Evolutionary conservation across 53 echinoderm and acorn worm species (phyloP), one percentile per base, ranked within the genome.

Genomic region (Actinopyga echinites): DNA sequence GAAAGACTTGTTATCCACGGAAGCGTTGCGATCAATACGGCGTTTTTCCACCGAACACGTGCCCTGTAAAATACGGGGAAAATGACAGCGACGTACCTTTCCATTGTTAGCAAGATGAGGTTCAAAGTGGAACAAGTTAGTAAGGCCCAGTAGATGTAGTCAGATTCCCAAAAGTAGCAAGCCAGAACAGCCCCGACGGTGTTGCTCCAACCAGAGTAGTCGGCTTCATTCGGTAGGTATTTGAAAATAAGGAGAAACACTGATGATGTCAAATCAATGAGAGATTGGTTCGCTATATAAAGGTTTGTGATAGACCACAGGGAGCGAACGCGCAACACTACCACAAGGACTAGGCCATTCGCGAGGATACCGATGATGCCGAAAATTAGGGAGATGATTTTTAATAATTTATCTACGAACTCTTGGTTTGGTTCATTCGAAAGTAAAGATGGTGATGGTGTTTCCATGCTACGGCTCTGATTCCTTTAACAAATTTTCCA

Each of bases 11-110:
- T 53, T 12, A 86, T 64, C 86, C 86, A 86, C 10, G 79, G 64
- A 15, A 43, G 24, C 2, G 71, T 44, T 20, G 86, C 77, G 13
- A 63, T 40, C 22, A 33, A 9, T 59, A 64, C 21, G 21, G 64
- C 78, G 5, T 21, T 45, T 3, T 56, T 63, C 49, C 86, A 79
- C 20, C 33, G 5, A 8, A 56, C 71, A 22, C 56, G 69, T 12
- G 31, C 30, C 31, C 84, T 54, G 26, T 86, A 86, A 30, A 52
- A 34, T 24, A 79, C 30, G 5, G 86, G 86, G 36, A 43, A 63
- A 8, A 86, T 62, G 19, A 86, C 79, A 3, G 86, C 86, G 8
- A 79, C 36, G 30, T 77, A 86, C 21, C 86, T 40, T 38, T 86
- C 86, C 22, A 86, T 17, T 29, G 78, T 86, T 2, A 86, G 22